Base-by-base conservation (phyloP, 1,140 invertebrate genomes). In the Metopolophium dirhodum region DNA sequence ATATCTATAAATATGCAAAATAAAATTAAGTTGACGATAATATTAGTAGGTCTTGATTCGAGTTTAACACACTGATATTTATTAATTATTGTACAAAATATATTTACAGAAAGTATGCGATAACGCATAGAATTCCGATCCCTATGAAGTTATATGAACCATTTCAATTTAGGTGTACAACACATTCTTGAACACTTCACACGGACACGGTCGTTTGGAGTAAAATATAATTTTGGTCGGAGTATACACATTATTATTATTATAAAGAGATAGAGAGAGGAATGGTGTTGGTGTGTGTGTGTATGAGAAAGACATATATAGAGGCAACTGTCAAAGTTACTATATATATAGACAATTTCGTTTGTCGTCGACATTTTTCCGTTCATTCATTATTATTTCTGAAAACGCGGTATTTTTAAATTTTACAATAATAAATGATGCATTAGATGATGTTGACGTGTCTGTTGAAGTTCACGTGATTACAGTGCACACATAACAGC, bases 391-490 rank as follows among this genome's bases (percentile, higher is more conserved):
- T 77, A 83, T 83, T 37, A 83, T 83, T 37, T 83, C 22, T 23
- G 20, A 83, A 83, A 83, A 83, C 37, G 83, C 37, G 41, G 23
- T 86, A 41, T 77, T 77, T 77, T n/a, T 77, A 77, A 77, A 77
- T 77, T 77, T n/a, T 86, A 86, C 4, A 86, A 86, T 45, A 45
- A 86, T 86, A 86, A 77, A 77, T 77, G 61, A 14, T 77, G 30
- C 18, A n/a, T 14, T 77, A 77, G 61, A 77, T 77, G n/a, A 77
- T 77, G 30, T 77, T 77, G 61, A 77, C n/a, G 61, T 77, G 18
- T 77, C 30, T 77, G 61, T 77, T 77, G 61, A 77, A 77, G 61
- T 77, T 85, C 83, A 41, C 37, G 83, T 41, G 83, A 85, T 77
- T n/a, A 11, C 82, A 23, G 23, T 85, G 22, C 82, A 26, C 2